phyloP scores from a whole-genome alignment of 2,113 vertebrate species.

The Trochalopteron elliotii region DNA sequence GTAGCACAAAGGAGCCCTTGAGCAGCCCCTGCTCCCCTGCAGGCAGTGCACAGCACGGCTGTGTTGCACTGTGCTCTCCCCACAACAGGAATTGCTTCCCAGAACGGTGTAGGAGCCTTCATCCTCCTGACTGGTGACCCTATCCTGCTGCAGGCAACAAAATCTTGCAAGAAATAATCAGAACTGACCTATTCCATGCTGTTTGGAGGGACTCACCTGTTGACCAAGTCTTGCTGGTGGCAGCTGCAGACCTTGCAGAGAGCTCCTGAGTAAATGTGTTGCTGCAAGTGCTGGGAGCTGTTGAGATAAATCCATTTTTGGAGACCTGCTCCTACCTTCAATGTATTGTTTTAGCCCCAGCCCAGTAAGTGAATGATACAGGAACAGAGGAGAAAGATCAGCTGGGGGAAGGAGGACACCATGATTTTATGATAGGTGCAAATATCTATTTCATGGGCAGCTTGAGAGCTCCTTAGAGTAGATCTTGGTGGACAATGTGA shows the following conservation, averaged over 20 bases:
- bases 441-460: not conserved
- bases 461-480: not conserved
- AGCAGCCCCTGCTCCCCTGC: not conserved
- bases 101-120: not conserved
- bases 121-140: not conserved
- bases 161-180: not conserved
- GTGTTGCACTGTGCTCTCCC: not conserved
- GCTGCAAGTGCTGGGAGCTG: not conserved
- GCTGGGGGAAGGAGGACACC: not conserved
- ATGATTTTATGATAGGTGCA: not conserved
- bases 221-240: not conserved
- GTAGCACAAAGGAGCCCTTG: constrained; percentile 30
- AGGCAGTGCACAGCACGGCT: not conserved
- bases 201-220: not conserved
- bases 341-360: not conserved
- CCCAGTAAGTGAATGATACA: not conserved
- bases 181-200: not conserved
- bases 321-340: not conserved
- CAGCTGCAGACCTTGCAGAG: not conserved
- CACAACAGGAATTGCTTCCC: not conserved
- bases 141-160: not conserved
- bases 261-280: not conserved
- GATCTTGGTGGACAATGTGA: not conserved
- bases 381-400: not conserved
- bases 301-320: not conserved